A percentile compares a stretch with the other conserved stretches of the same genome.
Evolutionary conservation across 2,888 invertebrate species (phyloP).

Genomic region (Apamea monoglypha): DNA sequence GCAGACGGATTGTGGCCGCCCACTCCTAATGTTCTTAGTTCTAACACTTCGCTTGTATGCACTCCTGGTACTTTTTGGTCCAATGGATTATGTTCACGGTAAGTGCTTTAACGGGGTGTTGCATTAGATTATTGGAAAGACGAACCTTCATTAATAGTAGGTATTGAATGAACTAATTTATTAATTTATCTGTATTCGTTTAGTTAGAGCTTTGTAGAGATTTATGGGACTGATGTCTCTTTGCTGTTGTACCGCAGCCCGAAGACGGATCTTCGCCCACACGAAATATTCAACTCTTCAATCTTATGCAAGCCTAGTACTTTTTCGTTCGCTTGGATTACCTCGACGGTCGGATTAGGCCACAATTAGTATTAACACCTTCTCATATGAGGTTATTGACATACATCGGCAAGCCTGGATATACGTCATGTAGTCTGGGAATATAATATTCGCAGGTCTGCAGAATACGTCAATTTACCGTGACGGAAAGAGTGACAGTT

Average conservation of each 20-base stretch:
- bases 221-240: neutral
- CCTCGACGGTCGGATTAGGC: constrained; percentile 2
- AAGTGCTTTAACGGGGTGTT: constrained; percentile 40
- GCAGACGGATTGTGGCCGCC: constrained; percentile 74
- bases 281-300: neutral
- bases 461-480: neutral
- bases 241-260: too few relatives aligned
- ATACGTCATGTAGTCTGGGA: neutral
- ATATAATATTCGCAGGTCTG: neutral
- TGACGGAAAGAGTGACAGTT: neutral
- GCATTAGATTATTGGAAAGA: constrained; percentile 24
- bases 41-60: constrained; percentile 66
- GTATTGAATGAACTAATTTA: neutral
- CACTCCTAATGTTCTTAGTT: constrained; percentile 60
- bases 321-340: constrained; percentile 12
- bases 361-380: neutral
- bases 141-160: neutral
- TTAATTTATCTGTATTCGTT: neutral
- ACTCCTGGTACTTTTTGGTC: constrained; percentile 71
- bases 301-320: constrained; percentile 35
- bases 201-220: neutral
- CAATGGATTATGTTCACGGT: constrained; percentile 53
- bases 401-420: neutral
- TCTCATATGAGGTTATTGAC: neutral
- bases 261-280: neutral